Base-by-base conservation (phyloP, 2,113 vertebrate species). In the Gavia stellata region DNA sequence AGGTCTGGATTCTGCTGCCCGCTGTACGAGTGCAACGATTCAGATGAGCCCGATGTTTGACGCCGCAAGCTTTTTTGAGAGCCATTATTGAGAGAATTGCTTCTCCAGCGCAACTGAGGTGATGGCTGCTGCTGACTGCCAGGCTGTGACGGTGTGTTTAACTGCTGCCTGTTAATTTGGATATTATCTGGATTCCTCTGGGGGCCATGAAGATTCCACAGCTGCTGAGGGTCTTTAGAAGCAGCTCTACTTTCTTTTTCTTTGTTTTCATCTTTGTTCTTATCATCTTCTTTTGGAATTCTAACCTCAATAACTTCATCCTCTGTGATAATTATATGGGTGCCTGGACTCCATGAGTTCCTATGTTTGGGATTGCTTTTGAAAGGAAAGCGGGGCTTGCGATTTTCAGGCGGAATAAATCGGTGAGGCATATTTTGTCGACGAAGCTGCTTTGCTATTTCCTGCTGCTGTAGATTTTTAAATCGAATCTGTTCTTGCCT, bases 311-410 rank as follows among this genome's bases (percentile, higher is more conserved):
- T 98, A 20, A 99, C 99, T 94, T 99, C 98, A 62, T 99, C 95
- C 84, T 99, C 99, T 17, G 99, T 99, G 86, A 99, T 99, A 56
- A 99, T 99, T 63, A 99, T 99, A 40, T 99, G 99, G 3, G 99
- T 99, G 36, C 99, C 99, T 0, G 99, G 99, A 62, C 99, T 99
- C 99, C 99, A 99, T 0, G 99, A 99, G 97, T 99, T 99, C 92
- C 99, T 98, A 86, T 99, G 99, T 40, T 99, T 99, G 34, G 99
- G 99, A 92, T 99, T 99, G 97, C 99, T 99, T 97, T 98, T 99
- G 97, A 99, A 99, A 28, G 99, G 99, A 87, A 99, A 99, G 3
- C 99, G 99, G 11, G 99, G 99, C 92, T 99, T 99, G 78, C 99
- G 99, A 61, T 99, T 99, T 88, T 99, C 99, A 6, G 99, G 99